Conservation (phyloP, 2,797 vertebrate species). For the Parauchenoglanis ngamensis region DNA sequence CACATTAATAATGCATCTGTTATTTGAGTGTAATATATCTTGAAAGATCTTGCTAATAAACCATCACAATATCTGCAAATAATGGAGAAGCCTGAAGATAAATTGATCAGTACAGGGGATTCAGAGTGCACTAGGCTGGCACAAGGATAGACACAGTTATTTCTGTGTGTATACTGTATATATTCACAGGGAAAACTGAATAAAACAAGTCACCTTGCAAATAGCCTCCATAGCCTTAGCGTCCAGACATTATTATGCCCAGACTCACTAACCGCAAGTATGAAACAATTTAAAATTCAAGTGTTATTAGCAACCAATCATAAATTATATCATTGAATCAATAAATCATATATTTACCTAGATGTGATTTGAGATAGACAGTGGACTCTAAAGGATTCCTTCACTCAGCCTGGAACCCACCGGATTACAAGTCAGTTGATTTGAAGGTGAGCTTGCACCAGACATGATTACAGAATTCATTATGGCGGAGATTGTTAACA, state of each 20-base stretch:
- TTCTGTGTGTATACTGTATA: background rate
- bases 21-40: background rate
- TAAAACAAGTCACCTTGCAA: background rate
- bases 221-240: background rate
- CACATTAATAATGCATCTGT: background rate
- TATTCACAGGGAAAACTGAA: background rate
- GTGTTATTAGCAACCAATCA: background rate
- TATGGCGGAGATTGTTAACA: background rate
- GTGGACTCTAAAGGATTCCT: background rate
- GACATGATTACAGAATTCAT: background rate
- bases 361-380: background rate
- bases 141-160: slow-evolving; percentile 16
- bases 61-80: background rate
- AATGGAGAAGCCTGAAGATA: background rate
- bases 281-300: background rate
- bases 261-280: background rate
- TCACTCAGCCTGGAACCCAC: background rate
- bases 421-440: slow-evolving; percentile 23
- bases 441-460: slow-evolving; percentile 25
- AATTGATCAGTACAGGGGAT: slow-evolving; percentile 5
- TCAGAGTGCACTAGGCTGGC: background rate
- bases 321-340: no score
- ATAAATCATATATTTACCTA: background rate
- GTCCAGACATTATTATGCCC: background rate
- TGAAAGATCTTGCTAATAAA: background rate